These are phyloP conservation scores for Thereva nobilitata DNA, from an alignment of 2,888 invertebrate species.

Conservation along the genomic window DNA sequence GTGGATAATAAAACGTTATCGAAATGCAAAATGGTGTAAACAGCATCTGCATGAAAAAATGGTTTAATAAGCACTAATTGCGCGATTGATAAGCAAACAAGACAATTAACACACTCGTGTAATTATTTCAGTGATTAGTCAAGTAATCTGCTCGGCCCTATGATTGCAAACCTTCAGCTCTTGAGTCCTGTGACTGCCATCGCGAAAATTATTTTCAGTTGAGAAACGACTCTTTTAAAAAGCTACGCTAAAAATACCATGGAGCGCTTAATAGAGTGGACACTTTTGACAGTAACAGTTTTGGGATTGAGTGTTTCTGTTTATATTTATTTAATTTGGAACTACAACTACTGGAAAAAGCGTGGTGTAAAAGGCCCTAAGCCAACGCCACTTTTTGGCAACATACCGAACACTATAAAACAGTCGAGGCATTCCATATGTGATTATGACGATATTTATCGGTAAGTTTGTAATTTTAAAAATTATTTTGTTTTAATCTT, in stretches of 20 bases:
- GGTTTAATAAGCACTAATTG: too few species aligned
- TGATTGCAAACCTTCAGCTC: too few species aligned
- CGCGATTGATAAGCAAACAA: too few species aligned
- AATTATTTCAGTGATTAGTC: too few species aligned
- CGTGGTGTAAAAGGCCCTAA: conserved; percentile 53
- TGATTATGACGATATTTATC: conserved; percentile 55
- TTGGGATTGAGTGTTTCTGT: neutral
- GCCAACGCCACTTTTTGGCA: conserved; percentile 54
- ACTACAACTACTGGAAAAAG: conserved; percentile 55
- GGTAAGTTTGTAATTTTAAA: conserved; percentile 47
- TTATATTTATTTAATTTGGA: conserved; percentile 44
- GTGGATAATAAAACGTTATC: too few species aligned
- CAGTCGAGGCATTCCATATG: conserved; percentile 50
- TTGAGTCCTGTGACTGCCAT: too few species aligned
- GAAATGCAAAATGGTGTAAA: too few species aligned
- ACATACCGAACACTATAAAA: conserved; percentile 48
- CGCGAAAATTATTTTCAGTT: too few species aligned
- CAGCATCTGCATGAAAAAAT: too few species aligned
- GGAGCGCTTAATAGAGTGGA: conserved; percentile 3
- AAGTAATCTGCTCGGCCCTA: too few species aligned
- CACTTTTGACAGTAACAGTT: neutral
- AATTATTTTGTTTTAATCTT: neutral
- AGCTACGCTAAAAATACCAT: neutral
- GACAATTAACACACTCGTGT: too few species aligned
- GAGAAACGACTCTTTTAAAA: too few species aligned